Percentiles rank a stretch among this genome's conserved stretches.
phyloP scores from a whole-genome alignment of 1,140 invertebrate genomes.

The Atta colombica region DNA sequence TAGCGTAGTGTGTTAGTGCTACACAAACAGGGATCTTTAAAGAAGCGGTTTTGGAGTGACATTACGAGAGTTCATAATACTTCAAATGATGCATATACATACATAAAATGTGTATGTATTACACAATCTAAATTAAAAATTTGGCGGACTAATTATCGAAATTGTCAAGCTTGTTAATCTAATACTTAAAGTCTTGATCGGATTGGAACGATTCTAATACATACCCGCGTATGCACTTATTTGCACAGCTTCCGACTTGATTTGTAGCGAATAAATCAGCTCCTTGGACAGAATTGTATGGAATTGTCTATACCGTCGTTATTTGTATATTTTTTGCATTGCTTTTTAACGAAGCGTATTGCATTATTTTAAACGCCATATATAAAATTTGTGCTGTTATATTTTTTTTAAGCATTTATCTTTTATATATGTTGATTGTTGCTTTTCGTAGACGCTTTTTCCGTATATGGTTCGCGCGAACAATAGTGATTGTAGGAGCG shows the following conservation, averaged over 20 bases:
- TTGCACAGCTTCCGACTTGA: neutral
- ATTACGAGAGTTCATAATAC: neutral
- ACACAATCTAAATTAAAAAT: neutral
- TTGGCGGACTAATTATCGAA: neutral
- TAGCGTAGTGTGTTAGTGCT: neutral
- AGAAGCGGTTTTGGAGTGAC: neutral
- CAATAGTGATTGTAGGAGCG: neutral
- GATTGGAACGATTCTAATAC: neutral
- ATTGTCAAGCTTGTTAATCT: neutral
- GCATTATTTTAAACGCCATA: slow-evolving; percentile 25
- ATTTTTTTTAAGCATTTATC: slow-evolving; percentile 2
- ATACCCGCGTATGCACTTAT: neutral
- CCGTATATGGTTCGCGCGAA: neutral
- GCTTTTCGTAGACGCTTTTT: neutral
- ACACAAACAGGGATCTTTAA: neutral
- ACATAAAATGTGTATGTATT: neutral
- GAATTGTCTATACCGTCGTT: neutral
- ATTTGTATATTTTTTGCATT: slow-evolving; percentile 3
- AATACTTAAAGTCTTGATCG: neutral
- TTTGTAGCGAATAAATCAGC: neutral
- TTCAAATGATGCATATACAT: neutral
- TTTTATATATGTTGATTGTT: slow-evolving; percentile 9
- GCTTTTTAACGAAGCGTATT: neutral
- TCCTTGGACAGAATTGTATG: neutral
- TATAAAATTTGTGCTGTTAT: neutral